Conservation (phyloP, 2,797 vertebrate genomes). For the Paedocypris micromegethes region DNA sequence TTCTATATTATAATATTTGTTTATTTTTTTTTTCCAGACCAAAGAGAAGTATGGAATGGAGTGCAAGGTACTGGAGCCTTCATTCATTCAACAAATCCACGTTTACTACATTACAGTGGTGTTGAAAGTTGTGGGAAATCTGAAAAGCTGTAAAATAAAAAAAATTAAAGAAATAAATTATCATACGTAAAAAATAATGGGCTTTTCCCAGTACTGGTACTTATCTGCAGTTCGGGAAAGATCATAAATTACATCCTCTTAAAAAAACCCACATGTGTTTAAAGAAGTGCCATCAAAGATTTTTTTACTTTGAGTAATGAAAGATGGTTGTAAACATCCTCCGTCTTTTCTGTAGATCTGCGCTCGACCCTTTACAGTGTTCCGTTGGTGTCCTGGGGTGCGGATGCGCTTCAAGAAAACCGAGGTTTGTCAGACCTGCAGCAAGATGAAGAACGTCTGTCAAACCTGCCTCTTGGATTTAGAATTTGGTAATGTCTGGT, state of each 20-base stretch:
- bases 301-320: neutral
- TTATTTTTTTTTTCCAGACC: constrained; percentile 68
- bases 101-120: neutral
- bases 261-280: too few species aligned
- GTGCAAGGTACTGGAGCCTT: constrained; percentile 81
- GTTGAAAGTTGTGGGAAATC: too few species aligned
- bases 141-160: too few species aligned
- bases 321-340: neutral
- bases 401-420: constrained; percentile 99
- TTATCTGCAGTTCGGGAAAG: too few species aligned
- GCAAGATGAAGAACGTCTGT: constrained; percentile 98
- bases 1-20: neutral
- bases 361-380: constrained; percentile 95
- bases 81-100: neutral
- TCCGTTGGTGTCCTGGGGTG: constrained; percentile 95
- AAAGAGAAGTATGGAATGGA: constrained; percentile 99
- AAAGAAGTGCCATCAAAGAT: neutral
- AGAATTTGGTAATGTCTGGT: constrained; percentile 81
- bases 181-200: too few species aligned
- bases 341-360: constrained; percentile 76
- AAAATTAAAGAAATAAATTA: too few species aligned
- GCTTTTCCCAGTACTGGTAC: too few species aligned
- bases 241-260: too few species aligned
- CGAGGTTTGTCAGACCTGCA: constrained; percentile 97
- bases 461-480: constrained; percentile 95